Evolutionary conservation across 2,113 vertebrate genomes (phyloP).

Genomic region (Alligator sinensis): DNA sequence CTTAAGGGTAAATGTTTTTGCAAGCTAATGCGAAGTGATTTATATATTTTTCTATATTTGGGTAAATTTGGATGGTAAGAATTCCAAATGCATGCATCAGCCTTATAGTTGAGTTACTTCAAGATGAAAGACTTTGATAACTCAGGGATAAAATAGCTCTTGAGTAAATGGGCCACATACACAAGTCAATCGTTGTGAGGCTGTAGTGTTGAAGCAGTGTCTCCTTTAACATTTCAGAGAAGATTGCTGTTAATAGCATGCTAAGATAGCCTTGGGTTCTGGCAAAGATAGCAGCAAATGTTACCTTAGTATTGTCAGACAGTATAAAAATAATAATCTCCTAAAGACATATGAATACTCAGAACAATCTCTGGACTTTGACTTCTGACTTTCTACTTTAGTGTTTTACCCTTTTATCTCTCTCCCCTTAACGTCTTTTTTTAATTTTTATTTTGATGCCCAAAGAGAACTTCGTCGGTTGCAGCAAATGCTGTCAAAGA

Average conservation of each 20-base stretch:
- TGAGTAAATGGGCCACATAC: background rate
- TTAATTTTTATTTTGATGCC: background rate
- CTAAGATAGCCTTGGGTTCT: conserved; percentile 36
- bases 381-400: background rate
- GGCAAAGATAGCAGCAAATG: conserved; percentile 8
- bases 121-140: conserved; percentile 34
- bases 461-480: background rate
- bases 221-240: background rate
- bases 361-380: background rate
- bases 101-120: conserved; percentile 8
- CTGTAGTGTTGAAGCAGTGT: background rate
- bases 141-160: conserved; percentile 24
- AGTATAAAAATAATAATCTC: background rate
- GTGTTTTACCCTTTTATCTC: background rate
- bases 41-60: conserved; percentile 27
- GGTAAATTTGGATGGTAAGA: background rate
- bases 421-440: background rate
- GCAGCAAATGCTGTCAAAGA: background rate
- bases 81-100: conserved; percentile 32
- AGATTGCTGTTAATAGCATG: background rate
- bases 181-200: background rate
- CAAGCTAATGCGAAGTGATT: conserved; percentile 29
- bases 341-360: background rate
- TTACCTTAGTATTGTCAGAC: conserved; percentile 20
- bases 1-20: conserved; percentile 32